Percentiles rank a stretch among this genome's conserved stretches.
Evolutionary conservation across 2,113 vertebrate genomes (phyloP).

Genomic region (Centrocercus urophasianus): DNA sequence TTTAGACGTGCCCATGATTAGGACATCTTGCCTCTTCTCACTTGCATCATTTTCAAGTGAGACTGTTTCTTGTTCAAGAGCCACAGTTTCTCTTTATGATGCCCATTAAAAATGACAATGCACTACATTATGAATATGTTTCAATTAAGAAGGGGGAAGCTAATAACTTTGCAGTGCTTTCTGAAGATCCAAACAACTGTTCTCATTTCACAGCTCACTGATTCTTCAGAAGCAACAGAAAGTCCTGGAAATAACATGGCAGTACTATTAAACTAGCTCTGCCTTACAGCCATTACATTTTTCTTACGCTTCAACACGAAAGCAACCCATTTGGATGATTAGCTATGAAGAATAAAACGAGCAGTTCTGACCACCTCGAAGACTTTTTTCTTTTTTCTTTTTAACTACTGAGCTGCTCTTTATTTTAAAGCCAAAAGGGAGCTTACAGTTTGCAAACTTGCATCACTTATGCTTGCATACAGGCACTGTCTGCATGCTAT

Average conservation of each 20-base stretch:
- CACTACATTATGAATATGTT: not conserved
- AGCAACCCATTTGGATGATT: not conserved
- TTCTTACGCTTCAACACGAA: not conserved
- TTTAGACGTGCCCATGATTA: not conserved
- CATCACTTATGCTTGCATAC: not conserved
- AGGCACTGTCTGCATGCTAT: not conserved
- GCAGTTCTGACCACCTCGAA: not conserved
- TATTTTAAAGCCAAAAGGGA: not conserved
- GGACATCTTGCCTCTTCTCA: not conserved
- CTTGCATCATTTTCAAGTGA: not conserved
- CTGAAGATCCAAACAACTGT: not conserved
- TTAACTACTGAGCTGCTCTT: not conserved
- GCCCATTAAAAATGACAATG: not conserved
- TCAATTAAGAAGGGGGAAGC: not conserved
- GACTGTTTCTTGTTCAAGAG: conserved; percentile 3
- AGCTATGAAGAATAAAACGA: not conserved
- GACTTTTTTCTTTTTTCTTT: not conserved
- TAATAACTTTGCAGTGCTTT: not conserved
- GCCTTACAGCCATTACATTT: not conserved
- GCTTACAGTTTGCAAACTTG: not conserved
- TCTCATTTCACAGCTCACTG: conserved; percentile 34
- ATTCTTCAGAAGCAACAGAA: not conserved
- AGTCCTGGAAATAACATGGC: not conserved
- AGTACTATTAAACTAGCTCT: not conserved
- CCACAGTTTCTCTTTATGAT: not conserved